Evolutionary conservation across 2,888 invertebrate genomes (phyloP).

Genomic region (Sepioteuthis lessoniana): DNA sequence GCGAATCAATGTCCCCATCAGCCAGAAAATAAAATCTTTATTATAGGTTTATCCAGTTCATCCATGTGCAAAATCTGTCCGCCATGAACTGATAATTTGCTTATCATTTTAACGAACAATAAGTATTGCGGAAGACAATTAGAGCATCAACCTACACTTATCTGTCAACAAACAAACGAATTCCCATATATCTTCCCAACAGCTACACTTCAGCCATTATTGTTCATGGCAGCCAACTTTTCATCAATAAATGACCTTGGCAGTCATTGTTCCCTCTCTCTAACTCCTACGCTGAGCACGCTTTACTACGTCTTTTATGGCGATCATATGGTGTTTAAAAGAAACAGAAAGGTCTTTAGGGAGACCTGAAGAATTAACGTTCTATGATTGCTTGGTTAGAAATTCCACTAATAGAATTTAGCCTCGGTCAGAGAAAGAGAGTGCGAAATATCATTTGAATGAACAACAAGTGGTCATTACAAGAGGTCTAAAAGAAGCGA

Average conservation of each 20-base stretch:
- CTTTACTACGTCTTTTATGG: neutral
- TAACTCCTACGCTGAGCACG: neutral
- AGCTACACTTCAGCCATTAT: neutral
- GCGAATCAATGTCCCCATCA: neutral
- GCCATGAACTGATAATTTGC: slow-evolving; percentile 8
- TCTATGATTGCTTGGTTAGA: neutral
- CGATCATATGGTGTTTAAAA: neutral
- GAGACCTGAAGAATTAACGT: neutral
- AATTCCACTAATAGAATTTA: neutral
- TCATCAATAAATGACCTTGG: neutral
- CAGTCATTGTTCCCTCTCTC: neutral
- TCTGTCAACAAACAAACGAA: neutral
- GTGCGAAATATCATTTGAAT: too few species aligned
- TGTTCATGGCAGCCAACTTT: neutral
- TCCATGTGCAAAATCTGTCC: neutral
- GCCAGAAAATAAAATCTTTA: neutral
- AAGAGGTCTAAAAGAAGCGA: too few species aligned
- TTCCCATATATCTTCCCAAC: neutral
- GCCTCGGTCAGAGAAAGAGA: too few species aligned
- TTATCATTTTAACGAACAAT: neutral
- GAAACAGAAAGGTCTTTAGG: neutral
- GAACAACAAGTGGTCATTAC: too few species aligned
- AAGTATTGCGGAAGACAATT: neutral
- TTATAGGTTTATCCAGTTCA: neutral
- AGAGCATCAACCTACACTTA: neutral